Evolutionary conservation across 2,888 invertebrate species (phyloP), one percentile per base, ranked within the genome.

Genomic region (Fissipunctia ypsillon): DNA sequence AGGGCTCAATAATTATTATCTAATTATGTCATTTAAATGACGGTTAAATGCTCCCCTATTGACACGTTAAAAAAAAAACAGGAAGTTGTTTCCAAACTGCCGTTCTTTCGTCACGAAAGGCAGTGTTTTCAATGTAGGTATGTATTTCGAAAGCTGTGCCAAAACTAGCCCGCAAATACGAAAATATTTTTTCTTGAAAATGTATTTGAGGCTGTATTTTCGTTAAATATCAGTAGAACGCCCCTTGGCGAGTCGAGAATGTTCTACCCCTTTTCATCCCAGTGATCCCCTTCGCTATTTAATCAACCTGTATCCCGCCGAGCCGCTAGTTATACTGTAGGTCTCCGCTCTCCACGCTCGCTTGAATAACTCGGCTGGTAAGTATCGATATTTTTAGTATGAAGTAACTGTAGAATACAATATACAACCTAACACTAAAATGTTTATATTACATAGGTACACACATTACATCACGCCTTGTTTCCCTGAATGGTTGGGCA

Each of bases 241-340:
- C 59, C 83, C 72, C 60, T 65, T 56, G 73, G 78, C 61, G 54
- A 61, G 66, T 67, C 84, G 81, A 78, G 76, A 81, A 78, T 61
- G 75, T 70, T 81, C 78, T 84, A 71, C 79, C 76, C 81, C 70
- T 84, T 86, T 81, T 75, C 81, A 86, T 76, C 73, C 84, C 76
- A 69, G 64, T 83, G 63, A 84, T 81, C 76, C 81, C 86, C 72
- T 84, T 77, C 41, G 86, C 78, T 77, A 83, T 78, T 78, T 81
- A 72, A 81, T 86, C 81, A 84, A 78, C 69, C 74, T 78, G 68
- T 78, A 73, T 78, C 56, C 60, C 64, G 31, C 56, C 41, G 25
- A 38, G 16, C 16, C 38, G 41, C 69, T 70, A 56, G 60, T 60
- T 66, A 68, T 50, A n/a, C n/a, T n/a, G n/a, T n/a, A 65, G 68